Conservation (phyloP, 2,888 invertebrate genomes). For the Xestia sexstrigata region DNA sequence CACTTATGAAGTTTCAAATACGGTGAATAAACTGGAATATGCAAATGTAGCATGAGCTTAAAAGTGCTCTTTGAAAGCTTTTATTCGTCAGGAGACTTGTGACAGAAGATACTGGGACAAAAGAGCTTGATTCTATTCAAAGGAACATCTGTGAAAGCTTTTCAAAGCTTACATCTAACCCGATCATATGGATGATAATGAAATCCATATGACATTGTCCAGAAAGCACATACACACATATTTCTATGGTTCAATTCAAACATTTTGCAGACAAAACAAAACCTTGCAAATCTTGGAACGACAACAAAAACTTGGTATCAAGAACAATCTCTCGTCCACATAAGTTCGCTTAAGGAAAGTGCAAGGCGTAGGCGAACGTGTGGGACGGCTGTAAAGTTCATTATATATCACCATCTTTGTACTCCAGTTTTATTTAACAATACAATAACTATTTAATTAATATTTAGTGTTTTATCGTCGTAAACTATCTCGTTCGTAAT, state of each 20-base stretch:
- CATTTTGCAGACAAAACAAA: slow-evolving; percentile 48
- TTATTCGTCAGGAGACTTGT: slow-evolving; percentile 5
- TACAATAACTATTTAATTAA: neutral
- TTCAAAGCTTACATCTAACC: neutral
- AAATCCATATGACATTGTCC: neutral
- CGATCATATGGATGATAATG: too few species aligned
- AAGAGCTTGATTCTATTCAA: neutral
- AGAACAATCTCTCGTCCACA: slow-evolving; percentile 34
- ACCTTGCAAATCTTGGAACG: slow-evolving; percentile 26
- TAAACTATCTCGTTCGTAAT: neutral
- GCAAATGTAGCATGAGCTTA: slow-evolving; percentile 17
- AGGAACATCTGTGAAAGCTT: neutral
- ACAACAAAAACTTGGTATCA: slow-evolving; percentile 37
- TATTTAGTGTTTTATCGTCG: neutral
- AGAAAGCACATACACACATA: neutral
- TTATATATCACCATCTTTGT: slow-evolving; percentile 52
- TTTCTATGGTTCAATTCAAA: neutral
- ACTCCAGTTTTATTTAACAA: slow-evolving; percentile 39
- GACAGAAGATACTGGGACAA: neutral
- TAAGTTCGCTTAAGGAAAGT: slow-evolving; percentile 59
- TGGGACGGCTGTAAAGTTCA: slow-evolving; percentile 66
- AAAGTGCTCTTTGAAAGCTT: slow-evolving; percentile 18
- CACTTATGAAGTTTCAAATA: slow-evolving; percentile 16
- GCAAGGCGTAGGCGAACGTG: slow-evolving; percentile 62
- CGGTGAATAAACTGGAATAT: slow-evolving; percentile 9